Conservation (phyloP, 2,797 vertebrate genomes). For the Adelosebastes latens region DNA sequence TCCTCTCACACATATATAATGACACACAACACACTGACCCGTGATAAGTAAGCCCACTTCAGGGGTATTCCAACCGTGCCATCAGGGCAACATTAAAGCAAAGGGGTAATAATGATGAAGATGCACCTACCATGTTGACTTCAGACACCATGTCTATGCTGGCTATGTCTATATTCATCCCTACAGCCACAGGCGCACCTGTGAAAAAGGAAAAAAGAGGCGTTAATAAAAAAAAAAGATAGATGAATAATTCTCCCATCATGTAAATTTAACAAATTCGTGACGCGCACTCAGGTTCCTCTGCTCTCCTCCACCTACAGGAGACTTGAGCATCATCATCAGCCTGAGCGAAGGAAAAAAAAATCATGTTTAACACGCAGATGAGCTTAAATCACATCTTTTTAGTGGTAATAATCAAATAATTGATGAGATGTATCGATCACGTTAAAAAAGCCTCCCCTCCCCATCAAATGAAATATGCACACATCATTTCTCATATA, state of each 20-base stretch:
- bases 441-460: conserved; percentile 44
- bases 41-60: conserved; percentile 50
- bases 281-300: conserved; percentile 64
- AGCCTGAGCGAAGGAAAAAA: conserved; percentile 4
- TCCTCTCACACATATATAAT: background rate
- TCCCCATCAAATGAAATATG: conserved; percentile 56
- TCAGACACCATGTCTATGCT: conserved; percentile 99
- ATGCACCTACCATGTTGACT: conserved; percentile 97
- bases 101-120: conserved; percentile 29
- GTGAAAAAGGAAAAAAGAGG: conserved; percentile 69
- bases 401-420: conserved; percentile 56
- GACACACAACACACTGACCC: conserved; percentile 22
- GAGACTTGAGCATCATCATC: conserved; percentile 55
- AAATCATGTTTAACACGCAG: conserved; percentile 33
- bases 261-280: conserved; percentile 70
- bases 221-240: conserved; percentile 48
- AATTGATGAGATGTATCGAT: conserved; percentile 69
- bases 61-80: conserved; percentile 40
- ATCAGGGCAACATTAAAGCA: conserved; percentile 23
- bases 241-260: conserved; percentile 54
- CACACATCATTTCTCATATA: conserved; percentile 51
- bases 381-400: conserved; percentile 41
- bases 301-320: conserved; percentile 64
- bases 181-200: conserved; percentile 97
- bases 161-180: conserved; percentile 99